Percentiles rank a stretch among this genome's conserved stretches.
Conservation (phyloP, 92 coral and sea anemone species). For the Phymanthus crucifer region DNA sequence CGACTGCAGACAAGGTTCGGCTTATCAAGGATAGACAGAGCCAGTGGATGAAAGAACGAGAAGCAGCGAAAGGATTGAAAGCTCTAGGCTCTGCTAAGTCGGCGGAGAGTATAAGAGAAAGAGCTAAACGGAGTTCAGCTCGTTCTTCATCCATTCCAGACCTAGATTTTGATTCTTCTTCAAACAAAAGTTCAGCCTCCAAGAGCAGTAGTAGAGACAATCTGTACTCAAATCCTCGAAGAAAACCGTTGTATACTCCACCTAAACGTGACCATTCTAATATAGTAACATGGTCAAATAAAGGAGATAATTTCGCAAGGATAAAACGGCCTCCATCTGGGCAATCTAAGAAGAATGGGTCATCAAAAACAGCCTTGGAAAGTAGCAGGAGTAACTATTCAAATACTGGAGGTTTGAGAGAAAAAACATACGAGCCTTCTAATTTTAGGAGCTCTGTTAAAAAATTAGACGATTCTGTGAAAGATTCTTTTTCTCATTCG, state of each 20-base stretch:
- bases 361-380: constrained; percentile 1
- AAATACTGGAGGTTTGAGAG: constrained; percentile 25
- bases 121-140: constrained; percentile 19
- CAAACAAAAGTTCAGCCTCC: not conserved
- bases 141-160: constrained; percentile 30
- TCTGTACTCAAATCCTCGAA: constrained; percentile 62
- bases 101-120: constrained; percentile 38
- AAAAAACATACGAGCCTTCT: constrained; percentile 54
- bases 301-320: constrained; percentile 53
- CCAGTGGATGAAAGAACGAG: constrained; percentile 93
- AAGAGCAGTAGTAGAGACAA: constrained; percentile 4
- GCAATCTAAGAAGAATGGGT: constrained; percentile 16
- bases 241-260: constrained; percentile 76
- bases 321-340: constrained; percentile 72
- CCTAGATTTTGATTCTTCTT: constrained; percentile 23
- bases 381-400: not conserved
- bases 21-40: constrained; percentile 83
- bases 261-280: constrained; percentile 76
- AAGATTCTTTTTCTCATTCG: constrained; percentile 22
- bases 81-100: constrained; percentile 34
- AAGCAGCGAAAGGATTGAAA: constrained; percentile 55
- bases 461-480: not conserved
- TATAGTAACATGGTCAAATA: constrained; percentile 79
- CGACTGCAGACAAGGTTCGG: constrained; percentile 81
- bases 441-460: constrained; percentile 40